Percentiles rank a stretch among this genome's conserved stretches.
Conservation (phyloP, 2,888 invertebrate genomes). For the Caenorhabditis auriculariae region DNA sequence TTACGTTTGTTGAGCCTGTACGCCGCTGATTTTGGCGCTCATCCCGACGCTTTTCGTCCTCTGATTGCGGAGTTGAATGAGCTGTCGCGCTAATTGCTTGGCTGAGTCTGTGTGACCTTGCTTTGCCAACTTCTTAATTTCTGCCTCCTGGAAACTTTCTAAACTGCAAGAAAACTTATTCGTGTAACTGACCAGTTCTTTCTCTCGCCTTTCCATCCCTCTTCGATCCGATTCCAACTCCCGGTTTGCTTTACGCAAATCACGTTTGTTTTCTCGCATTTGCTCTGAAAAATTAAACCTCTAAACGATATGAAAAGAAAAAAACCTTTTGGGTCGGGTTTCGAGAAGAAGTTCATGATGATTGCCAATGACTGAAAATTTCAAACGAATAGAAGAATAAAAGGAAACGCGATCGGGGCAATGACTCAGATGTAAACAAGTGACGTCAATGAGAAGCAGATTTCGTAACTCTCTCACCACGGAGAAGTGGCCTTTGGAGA, state of each 20-base stretch:
- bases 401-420: too few relatives aligned
- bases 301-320: constrained; percentile 1
- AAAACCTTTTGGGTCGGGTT: constrained; percentile 51
- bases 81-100: constrained; percentile 80
- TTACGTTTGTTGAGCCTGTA: constrained; percentile 70
- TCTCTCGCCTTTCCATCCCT: constrained; percentile 83
- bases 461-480: too few relatives aligned
- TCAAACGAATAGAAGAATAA: too few relatives aligned
- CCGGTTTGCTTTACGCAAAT: constrained; percentile 78
- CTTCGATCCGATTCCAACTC: constrained; percentile 82
- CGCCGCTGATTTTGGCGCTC: constrained; percentile 77
- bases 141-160: constrained; percentile 73
- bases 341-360: constrained; percentile 45
- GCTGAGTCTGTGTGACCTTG: constrained; percentile 78
- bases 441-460: too few relatives aligned
- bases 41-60: constrained; percentile 81
- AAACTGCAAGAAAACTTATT: neutral
- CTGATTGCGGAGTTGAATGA: constrained; percentile 83
- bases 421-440: too few relatives aligned
- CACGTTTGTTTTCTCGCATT: constrained; percentile 80
- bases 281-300: constrained; percentile 72
- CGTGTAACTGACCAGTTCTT: constrained; percentile 74
- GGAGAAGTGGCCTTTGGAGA: too few relatives aligned
- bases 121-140: constrained; percentile 85
- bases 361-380: too few relatives aligned